Evolutionary conservation across 2,888 invertebrate genomes (phyloP), one percentile per base, ranked within the genome.

Genomic region (Tanytarsus gracilentus): DNA sequence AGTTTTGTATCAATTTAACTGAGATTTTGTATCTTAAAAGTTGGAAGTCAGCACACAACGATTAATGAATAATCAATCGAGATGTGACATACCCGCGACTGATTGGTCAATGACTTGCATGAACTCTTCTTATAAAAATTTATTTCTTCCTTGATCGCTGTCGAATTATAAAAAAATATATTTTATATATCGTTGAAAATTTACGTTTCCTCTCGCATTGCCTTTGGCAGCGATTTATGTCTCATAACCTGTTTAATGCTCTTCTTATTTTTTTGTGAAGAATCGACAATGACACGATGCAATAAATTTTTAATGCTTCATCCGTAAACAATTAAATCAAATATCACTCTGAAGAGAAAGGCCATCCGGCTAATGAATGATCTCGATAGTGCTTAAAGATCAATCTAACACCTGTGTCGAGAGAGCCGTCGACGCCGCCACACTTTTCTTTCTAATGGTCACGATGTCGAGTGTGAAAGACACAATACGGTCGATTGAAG

Each of bases 241-340:
- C 44, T 44, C 11, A 11, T 44, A 44, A 44, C 44, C 21, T 44
- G 44, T 44, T 44, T 29, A 7, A 29, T 44, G 21, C 9, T 23
- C 16, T 44, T 3, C 5, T 44, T 9, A 11, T 40, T 44, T 44
- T 44, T 44, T 23, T 44, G 44, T 23, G 44, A 23, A 44, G 18
- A 44, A 44, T 44, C 44, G 44, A 18, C 18, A 23, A 44, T 44
- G 44, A 44, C 44, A 44, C 23, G 23, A 44, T 18, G 16, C 44
- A 16, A 44, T 18, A 18, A 44, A 44, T 18, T 44, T 44, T 33
- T 44, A 23, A 44, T 44, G 21, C 21, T 18, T 44, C 44, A 44
- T 44, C 44, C 44, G 44, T 23, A 44, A 44, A 23, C 18, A 44
- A 44, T 44, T 44, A 44, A 44, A 44, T 44, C 18, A 44, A 44